Base-by-base conservation (phyloP, 2,797 vertebrate species). In the Tachyglossus aculeatus region DNA sequence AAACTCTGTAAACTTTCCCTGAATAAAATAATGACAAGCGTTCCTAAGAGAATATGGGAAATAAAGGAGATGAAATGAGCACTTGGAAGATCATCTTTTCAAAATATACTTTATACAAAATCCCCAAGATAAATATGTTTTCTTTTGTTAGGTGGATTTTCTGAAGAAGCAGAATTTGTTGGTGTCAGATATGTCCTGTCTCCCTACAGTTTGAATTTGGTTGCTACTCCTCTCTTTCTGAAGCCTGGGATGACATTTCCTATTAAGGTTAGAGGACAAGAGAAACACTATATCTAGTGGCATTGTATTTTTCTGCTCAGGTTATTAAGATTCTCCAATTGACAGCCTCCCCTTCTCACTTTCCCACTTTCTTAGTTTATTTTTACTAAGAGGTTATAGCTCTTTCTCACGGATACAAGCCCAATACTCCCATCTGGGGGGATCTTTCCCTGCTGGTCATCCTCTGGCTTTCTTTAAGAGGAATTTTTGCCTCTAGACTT, bases 191-290 rank as follows among this genome's bases (percentile, higher is more conserved):
- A 95, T 33, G 81, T 93, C 22, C 79, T 91, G 34, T 94, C 94
- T 32, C 98, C 98, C 0, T 99, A 95, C 87, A 93, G 74, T 31
- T 38, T 98, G 79, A 91, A 78, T 41, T 88, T 98, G 85, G 70
- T 97, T 45, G 95, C 95, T 11, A 98, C 98, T 6, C 92, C 98
- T 24, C 95, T 93, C 13, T 99, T 95, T 82, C 90, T 99, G 90
- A 99, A 97, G 82, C 97, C 97, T 3, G 93, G 94, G 16, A 94
- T 99, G 52, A 96, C 97, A 0, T 98, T 94, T 77, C 84, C 85
- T 59, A 82, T 98, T 62, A 96, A 95, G 95, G 98, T 96, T 66
- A 82, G 86, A 77, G 43, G 33, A 12, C 31, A 24, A 25, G 5
- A 11, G 25, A 22, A 6, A 5, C 33, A 31, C 6, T 2, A 15